Conservation (phyloP, 2,113 vertebrate genomes). For the Dipodomys ordii region DNA sequence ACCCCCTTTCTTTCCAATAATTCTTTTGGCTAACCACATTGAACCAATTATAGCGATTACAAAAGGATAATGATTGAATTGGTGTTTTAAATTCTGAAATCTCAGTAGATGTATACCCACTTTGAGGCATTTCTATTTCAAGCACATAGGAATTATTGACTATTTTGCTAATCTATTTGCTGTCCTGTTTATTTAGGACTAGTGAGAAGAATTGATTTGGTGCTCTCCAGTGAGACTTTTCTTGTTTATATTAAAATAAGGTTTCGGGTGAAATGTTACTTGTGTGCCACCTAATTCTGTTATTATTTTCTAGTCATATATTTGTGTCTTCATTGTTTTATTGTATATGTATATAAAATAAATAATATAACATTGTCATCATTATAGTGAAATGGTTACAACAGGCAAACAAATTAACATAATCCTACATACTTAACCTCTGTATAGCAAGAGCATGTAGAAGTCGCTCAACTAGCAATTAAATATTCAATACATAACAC, state of each 20-base stretch:
- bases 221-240: background rate
- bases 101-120: background rate
- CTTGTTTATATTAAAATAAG: background rate
- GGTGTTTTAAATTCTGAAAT: background rate
- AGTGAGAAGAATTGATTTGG: background rate
- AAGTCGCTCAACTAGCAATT: background rate
- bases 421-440: background rate
- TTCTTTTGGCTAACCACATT: slow-evolving; percentile 34
- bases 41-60: background rate
- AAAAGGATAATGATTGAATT: background rate
- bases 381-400: background rate
- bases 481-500: background rate
- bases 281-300: background rate
- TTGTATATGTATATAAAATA: background rate
- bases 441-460: background rate
- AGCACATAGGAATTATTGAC: background rate
- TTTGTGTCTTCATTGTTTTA: slow-evolving; percentile 10
- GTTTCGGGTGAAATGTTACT: background rate
- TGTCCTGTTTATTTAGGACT: background rate
- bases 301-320: slow-evolving; percentile 10
- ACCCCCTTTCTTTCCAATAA: background rate
- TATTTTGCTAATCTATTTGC: slow-evolving; percentile 4
- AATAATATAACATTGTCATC: background rate
- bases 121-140: slow-evolving; percentile 6
- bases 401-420: background rate